Percentiles rank a stretch among this genome's conserved stretches.
These are phyloP conservation scores for Thoracochromis brauschi DNA, from an alignment of 2,113 vertebrate species.

Conservation along the genomic window DNA sequence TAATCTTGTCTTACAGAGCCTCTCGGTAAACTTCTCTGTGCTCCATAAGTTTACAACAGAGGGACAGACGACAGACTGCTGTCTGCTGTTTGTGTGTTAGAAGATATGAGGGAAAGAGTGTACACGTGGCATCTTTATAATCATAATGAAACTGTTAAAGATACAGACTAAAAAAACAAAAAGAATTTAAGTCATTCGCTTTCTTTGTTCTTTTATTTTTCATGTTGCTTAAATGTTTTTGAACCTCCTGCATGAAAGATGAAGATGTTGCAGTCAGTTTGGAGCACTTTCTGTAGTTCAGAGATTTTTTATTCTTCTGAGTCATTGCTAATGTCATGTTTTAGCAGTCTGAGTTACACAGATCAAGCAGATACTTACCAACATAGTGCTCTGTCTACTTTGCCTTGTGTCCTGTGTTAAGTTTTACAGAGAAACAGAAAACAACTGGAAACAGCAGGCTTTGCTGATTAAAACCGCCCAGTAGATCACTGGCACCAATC, in stretches of 20 bases:
- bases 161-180: neutral
- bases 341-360: neutral
- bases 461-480: neutral
- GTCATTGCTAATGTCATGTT: neutral
- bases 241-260: neutral
- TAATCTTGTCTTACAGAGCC: neutral
- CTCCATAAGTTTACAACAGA: conserved; percentile 64
- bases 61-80: conserved; percentile 14
- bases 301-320: neutral
- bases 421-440: neutral
- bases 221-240: neutral
- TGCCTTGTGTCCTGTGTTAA: neutral
- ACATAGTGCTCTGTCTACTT: neutral
- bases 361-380: neutral
- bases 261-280: neutral
- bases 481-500: neutral
- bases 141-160: neutral
- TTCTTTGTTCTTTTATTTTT: neutral
- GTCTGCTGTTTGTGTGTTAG: neutral
- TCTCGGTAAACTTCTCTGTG: neutral
- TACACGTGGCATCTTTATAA: neutral
- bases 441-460: neutral
- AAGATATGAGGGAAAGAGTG: neutral
- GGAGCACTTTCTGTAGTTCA: neutral
- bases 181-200: neutral